Evolutionary conservation across 2,888 invertebrate genomes (phyloP), one percentile per base, ranked within the genome.

Genomic region (Plebejus anna): DNA sequence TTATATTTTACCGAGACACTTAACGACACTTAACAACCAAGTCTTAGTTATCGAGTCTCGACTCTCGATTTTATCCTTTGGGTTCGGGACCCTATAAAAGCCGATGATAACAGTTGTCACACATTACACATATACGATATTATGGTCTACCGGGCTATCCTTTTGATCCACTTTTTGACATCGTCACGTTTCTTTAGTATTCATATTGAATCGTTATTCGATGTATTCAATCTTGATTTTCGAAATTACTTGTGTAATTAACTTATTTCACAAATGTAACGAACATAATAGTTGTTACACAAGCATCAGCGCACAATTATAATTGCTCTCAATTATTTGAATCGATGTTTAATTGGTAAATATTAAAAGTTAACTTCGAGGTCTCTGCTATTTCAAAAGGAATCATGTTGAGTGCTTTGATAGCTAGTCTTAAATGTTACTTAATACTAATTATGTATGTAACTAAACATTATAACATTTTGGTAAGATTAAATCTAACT

Each of bases 251-350:
- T 16, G 32, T 16, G 66, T 22, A 66, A 66, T 66, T 16, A 36
- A 66, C 36, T 66, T 36, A 36, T 66, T 36, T 66, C 66, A 66
- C 32, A 66, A 66, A 66, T 66, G 32, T 66, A 66, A 36, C 66
- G 32, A 66, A 32, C 66, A 66, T 66, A 66, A 66, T 66, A 32
- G 66, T 66, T 36, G 16, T 66, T 66, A 66, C 66, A 36, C 32
- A 66, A 66, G 4, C 28, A 32, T 66, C 66, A 66, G 36, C 13
- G 13, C 16, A 66, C 36, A 36, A 66, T 66, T 22, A 22, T 59
- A 59, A 59, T 59, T 59, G 59, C 22, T 22, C 59, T 16, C 59
- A 22, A 59, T 59, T 59, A n/a, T 59, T 59, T 59, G 7, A 59
- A n/a, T 59, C 16, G n/a, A 59, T 22, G 16, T 59, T 59, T 59